Conservation (phyloP, 2,113 vertebrate species). For the Lamprotornis superbus region DNA sequence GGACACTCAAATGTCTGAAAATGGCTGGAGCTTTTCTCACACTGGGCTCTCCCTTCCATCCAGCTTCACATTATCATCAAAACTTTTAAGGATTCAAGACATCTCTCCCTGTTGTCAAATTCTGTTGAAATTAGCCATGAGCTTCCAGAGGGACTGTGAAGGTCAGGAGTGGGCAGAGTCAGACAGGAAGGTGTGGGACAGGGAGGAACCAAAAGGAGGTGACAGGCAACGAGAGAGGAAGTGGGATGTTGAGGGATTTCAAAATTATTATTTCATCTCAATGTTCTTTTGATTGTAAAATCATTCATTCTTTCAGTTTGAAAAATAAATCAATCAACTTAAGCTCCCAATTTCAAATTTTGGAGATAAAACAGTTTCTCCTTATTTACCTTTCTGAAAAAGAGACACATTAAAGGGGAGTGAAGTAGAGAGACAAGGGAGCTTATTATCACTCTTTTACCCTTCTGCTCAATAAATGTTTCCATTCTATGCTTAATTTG, state of each 20-base stretch:
- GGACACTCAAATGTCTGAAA: not conserved
- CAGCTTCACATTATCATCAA: not conserved
- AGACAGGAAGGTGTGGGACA: not conserved
- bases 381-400: not conserved
- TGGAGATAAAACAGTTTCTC: not conserved
- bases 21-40: slow-evolving; percentile 1
- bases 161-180: not conserved
- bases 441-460: not conserved
- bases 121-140: not conserved
- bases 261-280: not conserved
- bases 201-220: not conserved
- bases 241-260: not conserved
- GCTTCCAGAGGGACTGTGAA: not conserved
- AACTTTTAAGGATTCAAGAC: not conserved
- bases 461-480: not conserved
- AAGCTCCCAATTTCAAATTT: not conserved
- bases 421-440: not conserved
- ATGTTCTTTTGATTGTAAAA: not conserved
- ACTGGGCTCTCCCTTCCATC: not conserved
- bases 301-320: not conserved
- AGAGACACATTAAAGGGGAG: not conserved
- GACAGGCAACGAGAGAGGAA: not conserved
- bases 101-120: not conserved
- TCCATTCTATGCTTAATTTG: not conserved
- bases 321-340: not conserved